Evolutionary conservation across 1,140 invertebrate genomes (phyloP), one percentile per base, ranked within the genome.

Genomic region (Cydia fagiglandana): DNA sequence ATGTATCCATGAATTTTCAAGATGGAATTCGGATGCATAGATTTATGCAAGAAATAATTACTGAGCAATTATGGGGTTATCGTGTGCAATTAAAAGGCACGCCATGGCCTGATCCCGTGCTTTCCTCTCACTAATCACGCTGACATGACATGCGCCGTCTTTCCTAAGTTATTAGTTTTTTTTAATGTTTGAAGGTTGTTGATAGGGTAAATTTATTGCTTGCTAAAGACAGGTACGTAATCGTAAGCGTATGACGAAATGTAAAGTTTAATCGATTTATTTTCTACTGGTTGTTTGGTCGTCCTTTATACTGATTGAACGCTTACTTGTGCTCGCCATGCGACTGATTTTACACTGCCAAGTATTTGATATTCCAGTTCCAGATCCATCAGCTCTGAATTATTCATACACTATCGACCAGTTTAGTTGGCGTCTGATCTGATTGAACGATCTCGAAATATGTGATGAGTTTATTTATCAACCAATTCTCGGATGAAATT

Each of bases 401-500:
- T 61, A 61, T 61, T 61, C 20, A 61, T n/a, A 61, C 56, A 10
- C 56, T 61, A 61, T 61, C 56, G 56, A 24, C 20, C 15, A 56
- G n/a, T 2, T 24, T 61, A 61, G 20, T 24, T 61, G 7, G 56
- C 17, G 56, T 61, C 5, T 17, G 50, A 17, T 61, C 12, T 61
- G 56, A 61, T 56, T 56, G 20, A 24, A 61, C 20, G 56, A n/a
- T 70, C 34, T 41, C 15, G n/a, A 70, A 70, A 70, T 45, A 70
- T 20, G n/a, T 7, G n/a, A 70, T 70, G 28, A 70, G 30, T 68
- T 64, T 70, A 70, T 70, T 70, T 70, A 38, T 15, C 66, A 41
- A 15, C n/a, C 66, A 38, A 70, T 70, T 68, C 12, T 38, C 34
- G 34, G 34, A 41, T 38, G 6, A 17, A 41, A 70, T 38, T 70